Base-by-base conservation (phyloP, 2,888 invertebrate species). In the Smittia aterrima region DNA sequence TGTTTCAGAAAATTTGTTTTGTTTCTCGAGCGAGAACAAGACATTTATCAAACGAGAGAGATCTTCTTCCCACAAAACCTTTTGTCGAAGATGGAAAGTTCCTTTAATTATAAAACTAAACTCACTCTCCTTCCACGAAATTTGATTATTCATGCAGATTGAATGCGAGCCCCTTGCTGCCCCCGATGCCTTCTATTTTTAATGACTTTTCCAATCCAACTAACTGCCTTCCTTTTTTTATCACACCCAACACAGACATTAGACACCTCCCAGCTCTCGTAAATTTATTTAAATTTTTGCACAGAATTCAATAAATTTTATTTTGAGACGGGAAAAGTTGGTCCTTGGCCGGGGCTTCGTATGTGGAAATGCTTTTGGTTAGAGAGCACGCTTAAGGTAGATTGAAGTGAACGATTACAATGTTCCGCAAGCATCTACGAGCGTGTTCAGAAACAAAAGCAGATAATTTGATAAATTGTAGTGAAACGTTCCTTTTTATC, bases 381-480 rank as follows among this genome's bases (percentile, higher is more conserved):
- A 6, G 3, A 9, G 32, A 32, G 32, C 32, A 32, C 32, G 32
- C 32, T 32, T 9, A 32, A 9, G 9, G 32, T 32, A 6, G 32
- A 32, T 32, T 32, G 4, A 3, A 32, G 9, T 32, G 32, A 9
- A 6, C 32, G 32, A 9, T 9, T 32, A 9, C 32, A 6, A 32
- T 6, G 32, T 9, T 32, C 32, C 3, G 32, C 32, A 32, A 11
- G 4, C 13, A 7, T 18, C 64, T 27, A 24, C 58, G 58, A 64
- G 58, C 58, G 24, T 64, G 64, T 27, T 64, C n/a, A 3, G 9
- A 18, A 27, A 40, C 66, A 66, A 66, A 40, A 20, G 18, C 16
- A 54, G 24, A 70, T 70, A 70, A 53, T 70, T 70, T 70, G 70
- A 70, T 70, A 53, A 70, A 70, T 70, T 70, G 54, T 32, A 53